Base-by-base conservation (phyloP, 2,888 invertebrate species). In the Hofmannophila pseudospretella region DNA sequence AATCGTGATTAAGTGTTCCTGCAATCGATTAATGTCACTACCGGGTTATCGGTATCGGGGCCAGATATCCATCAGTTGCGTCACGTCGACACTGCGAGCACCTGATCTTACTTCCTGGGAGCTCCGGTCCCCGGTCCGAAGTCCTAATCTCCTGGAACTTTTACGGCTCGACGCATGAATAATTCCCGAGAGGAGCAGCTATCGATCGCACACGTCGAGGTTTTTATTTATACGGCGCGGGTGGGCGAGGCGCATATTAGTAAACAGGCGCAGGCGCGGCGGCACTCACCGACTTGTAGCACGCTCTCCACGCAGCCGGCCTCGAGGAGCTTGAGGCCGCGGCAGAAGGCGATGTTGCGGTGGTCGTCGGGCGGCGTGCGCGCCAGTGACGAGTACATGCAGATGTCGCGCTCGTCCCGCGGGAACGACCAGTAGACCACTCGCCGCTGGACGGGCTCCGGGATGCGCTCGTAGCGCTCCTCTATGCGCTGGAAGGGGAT, bases 401-500 rank as follows among this genome's bases (percentile, higher is more conserved):
- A 93, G 75, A 96, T 95, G 86, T 95, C 95, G 67, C 93, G 89
- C 80, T 95, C 95, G 72, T 95, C 93, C 64, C 95, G 88, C 54
- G 95, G 96, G 86, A 95, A 95, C 50, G 95, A 94, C 94, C 95
- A 95, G 88, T 91, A 95, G 67, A 95, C 94, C 75, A 95, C 94
- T 68, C 94, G 90, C 56, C 93, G 90, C 80, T 95, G 95, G 73
- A 95, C 95, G 51, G 95, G 95, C 76, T 95, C 95, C 53, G 95
- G 96, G 76, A 96, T 95, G 62, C 95, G 91, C 73, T 94, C 93
- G 78, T 94, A 94, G 51, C 93, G 91, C 77, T 95, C 94, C 81
- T 95, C 95, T 67, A 96, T 94, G 59, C 93, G 89, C 75, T 95
- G 94, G 84, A 95, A 95, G 48, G 95, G 94, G 62, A 95, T 92